A percentile compares a stretch with the other conserved stretches of the same genome.
phyloP scores from a whole-genome alignment of 2,797 vertebrate species.

The Peromyscus eremicus region DNA sequence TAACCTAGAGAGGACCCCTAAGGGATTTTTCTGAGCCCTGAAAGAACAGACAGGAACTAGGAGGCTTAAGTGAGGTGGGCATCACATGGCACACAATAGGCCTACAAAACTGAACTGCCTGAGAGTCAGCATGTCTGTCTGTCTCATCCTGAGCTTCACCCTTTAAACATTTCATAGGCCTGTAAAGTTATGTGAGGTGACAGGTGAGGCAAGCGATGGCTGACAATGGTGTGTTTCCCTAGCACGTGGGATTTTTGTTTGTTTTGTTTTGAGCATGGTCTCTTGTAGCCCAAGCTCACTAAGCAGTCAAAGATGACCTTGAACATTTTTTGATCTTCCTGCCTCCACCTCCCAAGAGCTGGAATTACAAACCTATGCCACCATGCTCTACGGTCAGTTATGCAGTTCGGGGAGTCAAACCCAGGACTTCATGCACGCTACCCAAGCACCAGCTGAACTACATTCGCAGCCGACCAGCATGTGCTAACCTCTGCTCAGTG shows the following conservation, averaged over 20 bases:
- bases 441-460: not conserved
- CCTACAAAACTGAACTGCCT: conserved; percentile 25
- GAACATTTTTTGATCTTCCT: not conserved
- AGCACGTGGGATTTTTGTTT: not conserved
- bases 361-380: not conserved
- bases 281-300: not conserved
- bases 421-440: not conserved
- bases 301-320: not conserved
- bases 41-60: not conserved
- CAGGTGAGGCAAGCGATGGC: not conserved
- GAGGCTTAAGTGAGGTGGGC: not conserved
- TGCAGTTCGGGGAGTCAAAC: not conserved
- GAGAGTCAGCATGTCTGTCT: conserved; percentile 7
- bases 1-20: conserved; percentile 13
- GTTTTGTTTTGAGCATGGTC: not conserved
- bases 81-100: not conserved
- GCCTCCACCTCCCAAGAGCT: not conserved
- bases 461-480: not conserved
- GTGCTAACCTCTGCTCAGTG: not conserved
- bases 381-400: not conserved
- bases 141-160: conserved; percentile 25
- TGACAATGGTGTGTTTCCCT: not conserved
- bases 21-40: not conserved
- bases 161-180: not conserved
- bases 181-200: conserved; percentile 5